These are phyloP conservation scores for Xiphophorus couchianus DNA, from an alignment of 2,113 vertebrate genomes.

Conservation along the genomic window DNA sequence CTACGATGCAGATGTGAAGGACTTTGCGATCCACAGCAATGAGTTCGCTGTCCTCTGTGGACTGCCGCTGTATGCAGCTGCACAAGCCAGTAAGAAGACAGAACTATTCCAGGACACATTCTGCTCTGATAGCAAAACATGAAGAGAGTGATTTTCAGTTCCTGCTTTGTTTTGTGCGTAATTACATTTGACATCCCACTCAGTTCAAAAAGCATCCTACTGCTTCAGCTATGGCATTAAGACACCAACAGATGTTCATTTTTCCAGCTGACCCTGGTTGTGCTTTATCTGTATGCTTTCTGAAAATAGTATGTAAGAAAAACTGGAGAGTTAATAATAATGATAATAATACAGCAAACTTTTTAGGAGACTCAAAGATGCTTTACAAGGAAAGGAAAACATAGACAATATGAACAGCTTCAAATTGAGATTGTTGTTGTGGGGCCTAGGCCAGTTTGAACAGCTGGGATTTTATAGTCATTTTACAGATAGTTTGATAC, in stretches of 20 bases:
- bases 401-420: too few relatives aligned
- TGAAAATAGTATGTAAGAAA: background rate
- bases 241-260: too few relatives aligned
- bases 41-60: constrained; percentile 89
- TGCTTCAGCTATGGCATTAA: too few relatives aligned
- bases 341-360: too few relatives aligned
- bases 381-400: too few relatives aligned
- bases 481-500: too few relatives aligned
- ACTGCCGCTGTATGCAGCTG: constrained; percentile 89
- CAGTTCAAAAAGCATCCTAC: too few relatives aligned
- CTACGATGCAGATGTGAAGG: constrained; percentile 85
- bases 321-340: background rate
- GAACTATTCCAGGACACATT: background rate
- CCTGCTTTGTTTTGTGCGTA: background rate
- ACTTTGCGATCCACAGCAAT: constrained; percentile 83
- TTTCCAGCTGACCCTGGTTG: too few relatives aligned
- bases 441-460: too few relatives aligned
- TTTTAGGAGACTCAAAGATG: too few relatives aligned
- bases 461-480: too few relatives aligned
- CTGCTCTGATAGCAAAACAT: background rate
- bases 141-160: background rate
- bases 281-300: background rate
- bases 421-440: too few relatives aligned
- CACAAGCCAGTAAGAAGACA: constrained; percentile 82
- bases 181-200: background rate